Evolutionary conservation across 2,113 vertebrate genomes (phyloP).

Genomic region (Rhabdornis inornatus): DNA sequence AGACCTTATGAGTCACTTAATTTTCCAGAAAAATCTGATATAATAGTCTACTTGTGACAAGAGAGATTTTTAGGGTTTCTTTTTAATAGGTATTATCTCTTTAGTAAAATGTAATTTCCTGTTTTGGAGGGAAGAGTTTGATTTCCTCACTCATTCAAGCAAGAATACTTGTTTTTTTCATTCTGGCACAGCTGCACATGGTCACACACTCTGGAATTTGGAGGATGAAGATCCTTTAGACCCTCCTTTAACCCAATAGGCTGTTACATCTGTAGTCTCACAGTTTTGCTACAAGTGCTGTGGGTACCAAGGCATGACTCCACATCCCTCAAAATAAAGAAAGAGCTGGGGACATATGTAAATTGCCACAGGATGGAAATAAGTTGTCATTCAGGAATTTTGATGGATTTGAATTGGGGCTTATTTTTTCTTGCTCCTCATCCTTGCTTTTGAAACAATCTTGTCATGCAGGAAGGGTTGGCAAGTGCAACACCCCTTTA

Average conservation of each 20-base stretch:
- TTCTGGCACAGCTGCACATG: neutral
- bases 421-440: fast-evolving
- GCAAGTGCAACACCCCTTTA: neutral
- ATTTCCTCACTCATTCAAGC: neutral
- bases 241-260: neutral
- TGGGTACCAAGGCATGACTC: neutral
- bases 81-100: neutral
- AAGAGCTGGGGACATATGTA: fast-evolving
- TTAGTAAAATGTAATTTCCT: neutral
- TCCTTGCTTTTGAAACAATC: neutral
- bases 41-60: neutral
- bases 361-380: neutral
- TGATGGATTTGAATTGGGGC: neutral
- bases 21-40: neutral
- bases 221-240: neutral
- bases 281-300: neutral
- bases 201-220: fast-evolving
- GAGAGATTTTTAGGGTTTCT: neutral
- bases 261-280: fast-evolving
- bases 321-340: neutral
- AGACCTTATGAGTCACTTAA: neutral
- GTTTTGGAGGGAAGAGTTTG: neutral
- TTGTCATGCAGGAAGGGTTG: neutral
- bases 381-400: neutral
- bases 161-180: neutral